Base-by-base conservation (phyloP, 2,888 invertebrate genomes). In the Xanthorhoe designata region DNA sequence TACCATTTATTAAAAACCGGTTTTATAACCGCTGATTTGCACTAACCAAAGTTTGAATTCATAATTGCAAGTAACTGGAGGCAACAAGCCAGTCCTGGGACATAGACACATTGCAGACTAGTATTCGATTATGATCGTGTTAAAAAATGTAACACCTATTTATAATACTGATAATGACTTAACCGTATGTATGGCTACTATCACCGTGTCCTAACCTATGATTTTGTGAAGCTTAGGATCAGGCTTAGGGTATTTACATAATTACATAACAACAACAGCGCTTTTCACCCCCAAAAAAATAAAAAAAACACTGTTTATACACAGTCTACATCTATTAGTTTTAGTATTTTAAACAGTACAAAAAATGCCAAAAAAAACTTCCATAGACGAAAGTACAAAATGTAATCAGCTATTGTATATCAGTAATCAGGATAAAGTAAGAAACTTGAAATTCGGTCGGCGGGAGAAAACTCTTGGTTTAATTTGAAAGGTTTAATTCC, bases 131-230 rank as follows among this genome's bases (percentile, higher is more conserved):
- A 64, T 64, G 64, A 58, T 53, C 19, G 38, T 64, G 61, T 61
- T 66, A 64, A 58, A 68, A 63, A 79, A 76, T 80, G 70, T 68
- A 75, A 61, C 73, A 70, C 78, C 84, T 85, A 77, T 77, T 52
- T 29, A 49, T 61, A 60, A 65, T 65, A 65, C 51, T 85, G 84
- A 85, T 85, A 84, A 82, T 84, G 77, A 82, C 85, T 87, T 86
- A 87, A 78, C 74, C 75, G 84, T 72, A 69, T 51, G 69, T 69
- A 74, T 61, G 89, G 87, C 90, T 92, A 91, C 85, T 92, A 92
- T 92, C 92, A 92, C 92, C 87, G 87, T 88, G 84, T 86, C 82
- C 87, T 92, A 91, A 87, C 89, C 91, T 92, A 91, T 88, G 89
- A 90, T 88, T 86, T 80, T 72, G 83, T 76, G 81, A 90, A 92